phyloP scores from a whole-genome alignment of 2,113 vertebrate species.

The Centropus bengalensis region DNA sequence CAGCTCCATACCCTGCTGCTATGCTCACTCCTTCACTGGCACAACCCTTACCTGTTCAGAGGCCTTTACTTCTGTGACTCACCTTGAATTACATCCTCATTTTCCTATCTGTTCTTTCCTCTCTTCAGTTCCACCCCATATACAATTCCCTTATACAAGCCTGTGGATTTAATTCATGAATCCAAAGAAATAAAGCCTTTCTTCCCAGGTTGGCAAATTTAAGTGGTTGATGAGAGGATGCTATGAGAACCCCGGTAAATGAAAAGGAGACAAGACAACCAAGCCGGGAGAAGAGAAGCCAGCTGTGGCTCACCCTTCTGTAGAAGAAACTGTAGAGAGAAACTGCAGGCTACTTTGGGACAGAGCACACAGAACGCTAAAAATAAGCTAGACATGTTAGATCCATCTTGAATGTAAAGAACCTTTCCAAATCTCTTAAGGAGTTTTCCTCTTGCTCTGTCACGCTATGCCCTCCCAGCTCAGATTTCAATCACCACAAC shows the following conservation, averaged over 20 bases:
- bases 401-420: neutral
- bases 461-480: neutral
- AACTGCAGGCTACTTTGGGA: neutral
- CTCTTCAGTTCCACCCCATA: neutral
- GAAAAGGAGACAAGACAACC: neutral
- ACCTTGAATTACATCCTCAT: neutral
- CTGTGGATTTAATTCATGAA: neutral
- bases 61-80: neutral
- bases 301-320: neutral
- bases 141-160: neutral
- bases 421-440: conserved; percentile 5
- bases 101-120: neutral
- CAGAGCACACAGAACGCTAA: neutral
- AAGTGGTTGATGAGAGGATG: neutral
- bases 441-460: neutral
- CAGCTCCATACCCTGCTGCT: neutral
- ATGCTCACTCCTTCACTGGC: neutral
- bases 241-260: neutral
- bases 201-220: neutral
- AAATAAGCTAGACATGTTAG: conserved; percentile 31
- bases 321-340: no score
- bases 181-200: neutral
- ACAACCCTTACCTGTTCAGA: neutral
- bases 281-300: neutral
- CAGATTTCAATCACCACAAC: neutral